A percentile compares a stretch with the other conserved stretches of the same genome.
These are phyloP conservation scores for Sebastes trivittatus DNA, from an alignment of 2,797 vertebrate genomes.

Conservation along the genomic window DNA sequence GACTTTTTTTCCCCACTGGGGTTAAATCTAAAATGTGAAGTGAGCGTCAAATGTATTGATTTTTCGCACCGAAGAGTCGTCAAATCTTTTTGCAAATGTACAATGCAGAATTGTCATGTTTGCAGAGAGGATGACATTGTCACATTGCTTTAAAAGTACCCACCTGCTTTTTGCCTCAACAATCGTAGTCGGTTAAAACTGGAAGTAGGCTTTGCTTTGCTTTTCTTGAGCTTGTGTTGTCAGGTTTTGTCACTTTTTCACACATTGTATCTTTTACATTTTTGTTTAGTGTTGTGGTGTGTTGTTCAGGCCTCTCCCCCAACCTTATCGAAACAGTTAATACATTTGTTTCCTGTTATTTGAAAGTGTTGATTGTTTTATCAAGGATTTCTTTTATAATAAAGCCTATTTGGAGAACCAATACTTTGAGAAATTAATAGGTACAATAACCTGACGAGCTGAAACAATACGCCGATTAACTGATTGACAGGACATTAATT, in stretches of 20 bases:
- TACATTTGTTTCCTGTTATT: slow-evolving; percentile 51
- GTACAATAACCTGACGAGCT: neutral
- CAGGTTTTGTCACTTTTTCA: slow-evolving; percentile 36
- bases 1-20: neutral
- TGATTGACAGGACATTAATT: neutral
- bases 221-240: slow-evolving; percentile 41
- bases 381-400: slow-evolving; percentile 80
- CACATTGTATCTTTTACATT: slow-evolving; percentile 40
- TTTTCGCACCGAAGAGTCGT: slow-evolving; percentile 16
- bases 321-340: slow-evolving; percentile 28
- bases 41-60: slow-evolving; percentile 41
- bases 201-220: slow-evolving; percentile 51
- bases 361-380: slow-evolving; percentile 71
- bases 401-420: slow-evolving; percentile 69
- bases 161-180: slow-evolving; percentile 17
- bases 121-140: slow-evolving; percentile 1
- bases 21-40: slow-evolving; percentile 63
- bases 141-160: slow-evolving; percentile 28
- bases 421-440: neutral
- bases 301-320: slow-evolving; percentile 31
- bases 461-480: too few species aligned
- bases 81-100: slow-evolving; percentile 35
- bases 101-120: slow-evolving; percentile 9
- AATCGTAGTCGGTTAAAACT: slow-evolving; percentile 40
- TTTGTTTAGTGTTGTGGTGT: slow-evolving; percentile 52